These are phyloP conservation scores for Phrynocephalus guinanensis DNA, from an alignment of 2,797 vertebrate species.

Conservation along the genomic window DNA sequence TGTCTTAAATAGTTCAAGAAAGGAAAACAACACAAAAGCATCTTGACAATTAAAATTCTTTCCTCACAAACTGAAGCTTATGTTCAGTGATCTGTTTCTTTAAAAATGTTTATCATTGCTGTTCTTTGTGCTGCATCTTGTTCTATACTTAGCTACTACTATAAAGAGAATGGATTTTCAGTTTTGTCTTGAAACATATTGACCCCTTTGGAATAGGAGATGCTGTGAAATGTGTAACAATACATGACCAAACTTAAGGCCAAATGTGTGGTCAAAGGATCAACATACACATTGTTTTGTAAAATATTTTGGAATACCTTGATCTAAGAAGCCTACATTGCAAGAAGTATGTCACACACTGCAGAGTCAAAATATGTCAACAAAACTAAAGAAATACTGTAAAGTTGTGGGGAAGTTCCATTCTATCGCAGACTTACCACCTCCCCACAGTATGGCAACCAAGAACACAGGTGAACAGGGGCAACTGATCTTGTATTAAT, in stretches of 20 bases:
- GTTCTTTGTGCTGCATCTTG: not conserved
- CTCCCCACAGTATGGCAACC: not conserved
- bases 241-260: not conserved
- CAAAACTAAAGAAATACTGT: not conserved
- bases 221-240: not conserved
- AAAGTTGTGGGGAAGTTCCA: not conserved
- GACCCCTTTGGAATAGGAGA: not conserved
- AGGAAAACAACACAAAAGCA: not conserved
- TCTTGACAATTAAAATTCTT: not conserved
- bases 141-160: not conserved
- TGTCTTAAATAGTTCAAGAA: not conserved
- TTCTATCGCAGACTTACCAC: not conserved
- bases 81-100: not conserved
- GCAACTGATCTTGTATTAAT: not conserved
- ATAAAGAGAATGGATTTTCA: not conserved
- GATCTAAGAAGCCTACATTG: no score
- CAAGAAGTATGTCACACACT: not conserved
- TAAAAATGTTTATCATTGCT: no score
- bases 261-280: no score
- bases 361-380: not conserved
- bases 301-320: no score
- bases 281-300: no score
- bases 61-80: not conserved
- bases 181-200: not conserved
- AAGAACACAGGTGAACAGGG: not conserved